Base-by-base conservation (phyloP, 2,888 invertebrate genomes). In the Eupelmus urozonus region DNA sequence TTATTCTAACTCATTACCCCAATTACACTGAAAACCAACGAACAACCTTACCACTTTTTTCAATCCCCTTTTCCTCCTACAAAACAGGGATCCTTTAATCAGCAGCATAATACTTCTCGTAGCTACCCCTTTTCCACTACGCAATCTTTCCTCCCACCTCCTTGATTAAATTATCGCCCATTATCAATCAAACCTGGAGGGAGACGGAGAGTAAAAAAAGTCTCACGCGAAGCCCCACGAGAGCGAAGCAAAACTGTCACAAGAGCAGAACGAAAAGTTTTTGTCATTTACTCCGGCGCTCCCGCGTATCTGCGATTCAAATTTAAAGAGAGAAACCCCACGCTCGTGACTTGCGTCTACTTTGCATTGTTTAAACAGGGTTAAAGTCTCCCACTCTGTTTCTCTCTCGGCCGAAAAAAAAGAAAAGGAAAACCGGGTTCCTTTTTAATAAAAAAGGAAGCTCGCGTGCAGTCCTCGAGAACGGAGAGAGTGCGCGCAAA, bases 401-500 rank as follows among this genome's bases (percentile, higher is more conserved):
- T 55, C 11, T 13, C 42, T 4, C 45, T 53, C 7, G 18, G 23
- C n/a, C 23, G n/a, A 55, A 9, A 34, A 55, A 59, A 16, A n/a
- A 34, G 7, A 60, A 34, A 27, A 45, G 45, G 9, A 42, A 34
- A 69, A 55, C 16, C 16, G 70, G 65, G 55, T 66, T 77, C 16
- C 27, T 73, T 73, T 76, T 79, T 79, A 79, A 76, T 80, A 76
- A 80, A 72, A 80, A 69, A 69, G 51, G 53, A 72, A 65, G 62
- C 62, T 34, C 49, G 9, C 3, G 42, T 20, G 16, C 25, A 18
- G 78, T 76, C 75, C 73, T 71, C 81, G 83, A 84, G 85, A 85
- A 85, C 84, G 82, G 85, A 87, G 85, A 86, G 85, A 86, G n/a
- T 66, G 53, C 29, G 42, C 84, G 82, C 13, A 16, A 49, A 75